Percentiles rank a stretch among this genome's conserved stretches.
phyloP scores from a whole-genome alignment of 2,888 invertebrate species.

The Melanophora roralis region DNA sequence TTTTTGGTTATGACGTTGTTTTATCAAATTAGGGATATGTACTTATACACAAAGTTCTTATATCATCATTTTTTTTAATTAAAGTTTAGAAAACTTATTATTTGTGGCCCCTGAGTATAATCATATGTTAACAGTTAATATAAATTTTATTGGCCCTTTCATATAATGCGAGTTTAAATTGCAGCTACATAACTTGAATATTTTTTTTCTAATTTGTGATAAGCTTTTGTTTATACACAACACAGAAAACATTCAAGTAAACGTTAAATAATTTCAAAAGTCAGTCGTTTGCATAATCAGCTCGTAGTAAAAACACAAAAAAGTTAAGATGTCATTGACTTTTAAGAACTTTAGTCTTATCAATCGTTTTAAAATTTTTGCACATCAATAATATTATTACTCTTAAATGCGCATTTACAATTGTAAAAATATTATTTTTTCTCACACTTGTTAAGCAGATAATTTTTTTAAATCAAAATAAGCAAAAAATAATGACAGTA shows the following conservation, averaged over 20 bases:
- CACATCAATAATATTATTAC: neutral
- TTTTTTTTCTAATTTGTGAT: constrained; percentile 16
- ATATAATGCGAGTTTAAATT: neutral
- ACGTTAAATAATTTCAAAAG: constrained; percentile 18
- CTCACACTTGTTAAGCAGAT: constrained; percentile 13
- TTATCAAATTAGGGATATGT: too few species aligned
- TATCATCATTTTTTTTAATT: too few species aligned
- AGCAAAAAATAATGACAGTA: constrained; percentile 20
- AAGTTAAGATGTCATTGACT: neutral
- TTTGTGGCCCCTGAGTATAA: too few species aligned
- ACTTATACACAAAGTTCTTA: too few species aligned
- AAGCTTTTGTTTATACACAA: constrained; percentile 23
- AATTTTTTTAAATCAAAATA: constrained; percentile 10
- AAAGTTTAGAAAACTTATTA: too few species aligned
- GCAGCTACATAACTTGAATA: neutral
- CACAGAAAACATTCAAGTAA: neutral
- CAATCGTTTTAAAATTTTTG: neutral
- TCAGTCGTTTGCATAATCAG: constrained; percentile 10
- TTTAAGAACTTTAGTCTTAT: neutral
- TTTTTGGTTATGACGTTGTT: too few species aligned
- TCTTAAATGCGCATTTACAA: neutral
- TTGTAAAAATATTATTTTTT: constrained; percentile 25
- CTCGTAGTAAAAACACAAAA: neutral
- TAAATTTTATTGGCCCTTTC: neutral
- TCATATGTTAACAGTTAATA: neutral